These are phyloP conservation scores for Psophia crepitans DNA, from an alignment of 2,113 vertebrate species.

Conservation along the genomic window DNA sequence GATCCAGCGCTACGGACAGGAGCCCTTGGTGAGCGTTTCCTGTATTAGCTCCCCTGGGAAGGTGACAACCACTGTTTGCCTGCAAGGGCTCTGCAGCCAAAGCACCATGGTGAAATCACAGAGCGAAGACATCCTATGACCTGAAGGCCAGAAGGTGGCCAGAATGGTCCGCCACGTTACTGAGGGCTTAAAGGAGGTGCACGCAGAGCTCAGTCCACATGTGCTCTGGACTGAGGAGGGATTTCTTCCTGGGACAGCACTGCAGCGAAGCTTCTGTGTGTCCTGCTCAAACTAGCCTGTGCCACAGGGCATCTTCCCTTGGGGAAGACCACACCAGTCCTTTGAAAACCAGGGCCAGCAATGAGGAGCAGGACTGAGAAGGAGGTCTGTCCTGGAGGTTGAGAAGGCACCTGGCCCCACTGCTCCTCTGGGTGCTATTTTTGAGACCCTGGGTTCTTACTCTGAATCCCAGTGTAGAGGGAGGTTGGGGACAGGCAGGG, in stretches of 20 bases:
- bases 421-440: neutral
- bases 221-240: neutral
- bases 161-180: neutral
- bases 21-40: neutral
- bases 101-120: neutral
- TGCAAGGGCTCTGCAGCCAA: neutral
- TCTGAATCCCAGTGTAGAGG: accelerated
- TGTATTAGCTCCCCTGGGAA: neutral
- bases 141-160: neutral
- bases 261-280: neutral
- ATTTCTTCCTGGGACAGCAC: neutral
- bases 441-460: neutral
- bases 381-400: neutral
- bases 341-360: neutral
- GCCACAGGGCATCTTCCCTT: neutral
- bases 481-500: neutral
- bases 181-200: neutral
- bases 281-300: neutral
- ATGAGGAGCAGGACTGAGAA: neutral
- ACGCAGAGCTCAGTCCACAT: neutral
- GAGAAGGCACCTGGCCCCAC: neutral
- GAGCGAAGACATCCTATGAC: neutral
- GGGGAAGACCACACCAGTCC: neutral
- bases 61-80: neutral
- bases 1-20: accelerated